A percentile compares a stretch with the other conserved stretches of the same genome.
Evolutionary conservation across 2,888 invertebrate genomes (phyloP).

Genomic region (Linhomoeus sp.): DNA sequence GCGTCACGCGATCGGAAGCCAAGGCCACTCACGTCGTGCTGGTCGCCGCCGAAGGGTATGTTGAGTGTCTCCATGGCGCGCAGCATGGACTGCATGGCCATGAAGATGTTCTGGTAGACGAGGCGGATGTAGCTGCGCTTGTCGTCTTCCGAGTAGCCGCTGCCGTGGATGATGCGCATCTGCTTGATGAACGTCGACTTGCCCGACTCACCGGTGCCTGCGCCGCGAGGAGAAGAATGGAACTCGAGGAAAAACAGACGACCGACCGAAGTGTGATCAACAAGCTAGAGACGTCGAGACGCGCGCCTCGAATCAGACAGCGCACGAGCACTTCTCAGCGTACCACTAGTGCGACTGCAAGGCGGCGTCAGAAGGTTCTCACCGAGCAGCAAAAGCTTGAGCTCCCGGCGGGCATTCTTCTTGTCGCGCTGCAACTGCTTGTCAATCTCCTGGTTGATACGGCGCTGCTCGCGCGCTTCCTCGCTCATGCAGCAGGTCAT

Average conservation of each 20-base stretch:
- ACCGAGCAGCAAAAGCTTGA: conserved; percentile 90
- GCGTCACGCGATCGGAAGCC: too few species aligned
- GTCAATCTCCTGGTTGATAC: conserved; percentile 99
- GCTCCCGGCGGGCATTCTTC: conserved; percentile 87
- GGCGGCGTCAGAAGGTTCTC: too few species aligned
- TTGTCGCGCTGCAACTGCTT: conserved; percentile 97
- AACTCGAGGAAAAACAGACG: too few species aligned
- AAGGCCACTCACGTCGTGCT: too few species aligned
- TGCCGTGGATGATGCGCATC: conserved; percentile 99
- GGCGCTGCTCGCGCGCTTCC: conserved; percentile 99
- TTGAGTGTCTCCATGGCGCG: conserved; percentile 96
- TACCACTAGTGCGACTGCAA: too few species aligned
- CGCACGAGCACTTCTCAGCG: too few species aligned
- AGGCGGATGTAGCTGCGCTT: conserved; percentile 83
- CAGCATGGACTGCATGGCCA: conserved; percentile 99
- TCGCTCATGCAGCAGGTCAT: conserved; percentile 99
- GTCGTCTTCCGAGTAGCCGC: too few species aligned
- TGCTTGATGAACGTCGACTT: conserved; percentile 99
- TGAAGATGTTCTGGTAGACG: conserved; percentile 99
- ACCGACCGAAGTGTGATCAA: too few species aligned
- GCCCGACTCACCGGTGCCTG: conserved; percentile 96
- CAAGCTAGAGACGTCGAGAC: too few species aligned
- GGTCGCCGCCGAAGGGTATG: conserved; percentile 77
- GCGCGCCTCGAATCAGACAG: too few species aligned
- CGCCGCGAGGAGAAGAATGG: too few species aligned